Conservation (phyloP, 2,113 vertebrate species). For the Lonchura striata region DNA sequence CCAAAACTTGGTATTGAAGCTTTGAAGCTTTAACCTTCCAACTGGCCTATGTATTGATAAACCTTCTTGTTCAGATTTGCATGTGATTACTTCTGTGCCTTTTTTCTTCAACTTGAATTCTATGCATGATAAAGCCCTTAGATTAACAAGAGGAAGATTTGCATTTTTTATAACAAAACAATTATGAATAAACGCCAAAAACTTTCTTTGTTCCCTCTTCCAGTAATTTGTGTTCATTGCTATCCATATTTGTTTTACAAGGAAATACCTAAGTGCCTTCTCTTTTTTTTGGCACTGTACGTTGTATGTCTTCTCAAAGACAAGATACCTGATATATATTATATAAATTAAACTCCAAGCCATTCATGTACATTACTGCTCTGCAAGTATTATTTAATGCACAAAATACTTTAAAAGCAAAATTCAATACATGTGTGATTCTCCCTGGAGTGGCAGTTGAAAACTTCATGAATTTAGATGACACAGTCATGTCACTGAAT, state of each 20-base stretch:
- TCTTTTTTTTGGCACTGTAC: not conserved
- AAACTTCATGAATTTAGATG: conserved; percentile 80
- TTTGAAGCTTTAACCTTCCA: not conserved
- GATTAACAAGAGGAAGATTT: not conserved
- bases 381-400: conserved; percentile 27
- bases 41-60: not conserved
- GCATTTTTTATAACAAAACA: not conserved
- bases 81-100: not conserved
- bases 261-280: not conserved
- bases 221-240: not conserved
- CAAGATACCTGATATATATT: not conserved
- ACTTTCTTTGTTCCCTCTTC: not conserved
- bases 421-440: conserved; percentile 75
- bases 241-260: not conserved
- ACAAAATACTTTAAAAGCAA: conserved; percentile 55
- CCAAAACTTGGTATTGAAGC: not conserved
- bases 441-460: conserved; percentile 61
- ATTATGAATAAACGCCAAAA: not conserved
- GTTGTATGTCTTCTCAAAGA: not conserved
- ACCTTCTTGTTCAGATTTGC: not conserved
- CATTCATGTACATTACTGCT: not conserved
- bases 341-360: not conserved
- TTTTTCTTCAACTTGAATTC: not conserved
- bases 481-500: conserved; percentile 77
- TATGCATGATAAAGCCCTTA: not conserved